These are phyloP conservation scores for Lycia hirtaria DNA, from an alignment of 2,888 invertebrate species.

Conservation along the genomic window DNA sequence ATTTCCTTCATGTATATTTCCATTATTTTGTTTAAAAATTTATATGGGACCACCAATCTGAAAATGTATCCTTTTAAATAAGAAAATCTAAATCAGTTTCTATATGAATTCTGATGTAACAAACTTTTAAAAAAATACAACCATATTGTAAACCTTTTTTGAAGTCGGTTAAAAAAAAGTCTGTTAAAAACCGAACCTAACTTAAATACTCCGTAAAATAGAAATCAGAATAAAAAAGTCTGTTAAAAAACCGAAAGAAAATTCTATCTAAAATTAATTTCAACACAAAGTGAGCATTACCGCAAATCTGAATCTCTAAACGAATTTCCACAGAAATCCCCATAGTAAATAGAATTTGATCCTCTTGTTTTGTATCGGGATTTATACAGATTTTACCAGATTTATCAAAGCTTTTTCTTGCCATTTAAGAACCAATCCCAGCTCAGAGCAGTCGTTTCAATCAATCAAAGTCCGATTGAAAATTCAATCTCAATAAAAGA, in stretches of 20 bases:
- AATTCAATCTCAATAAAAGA: slow-evolving; percentile 78
- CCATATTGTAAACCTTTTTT: too few species aligned
- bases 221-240: background rate
- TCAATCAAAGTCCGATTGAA: slow-evolving; percentile 80
- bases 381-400: slow-evolving; percentile 54
- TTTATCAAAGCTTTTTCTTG: slow-evolving; percentile 75
- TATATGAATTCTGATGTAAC: too few species aligned
- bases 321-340: slow-evolving; percentile 63
- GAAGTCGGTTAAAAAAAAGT: too few species aligned
- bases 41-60: too few species aligned
- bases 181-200: too few species aligned
- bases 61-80: too few species aligned
- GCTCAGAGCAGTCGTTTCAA: slow-evolving; percentile 70
- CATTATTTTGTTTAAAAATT: too few species aligned
- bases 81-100: too few species aligned
- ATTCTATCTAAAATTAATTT: slow-evolving; percentile 23
- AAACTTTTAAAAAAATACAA: too few species aligned
- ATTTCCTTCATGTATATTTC: too few species aligned
- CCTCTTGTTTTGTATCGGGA: slow-evolving; percentile 71
- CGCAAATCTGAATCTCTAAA: slow-evolving; percentile 57
- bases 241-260: background rate
- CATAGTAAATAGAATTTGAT: slow-evolving; percentile 68
- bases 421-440: slow-evolving; percentile 78
- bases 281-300: slow-evolving; percentile 44
- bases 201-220: too few species aligned